Percentiles rank a stretch among this genome's conserved stretches.
Conservation (phyloP, 2,797 vertebrate genomes). For the Oreortyx pictus region DNA sequence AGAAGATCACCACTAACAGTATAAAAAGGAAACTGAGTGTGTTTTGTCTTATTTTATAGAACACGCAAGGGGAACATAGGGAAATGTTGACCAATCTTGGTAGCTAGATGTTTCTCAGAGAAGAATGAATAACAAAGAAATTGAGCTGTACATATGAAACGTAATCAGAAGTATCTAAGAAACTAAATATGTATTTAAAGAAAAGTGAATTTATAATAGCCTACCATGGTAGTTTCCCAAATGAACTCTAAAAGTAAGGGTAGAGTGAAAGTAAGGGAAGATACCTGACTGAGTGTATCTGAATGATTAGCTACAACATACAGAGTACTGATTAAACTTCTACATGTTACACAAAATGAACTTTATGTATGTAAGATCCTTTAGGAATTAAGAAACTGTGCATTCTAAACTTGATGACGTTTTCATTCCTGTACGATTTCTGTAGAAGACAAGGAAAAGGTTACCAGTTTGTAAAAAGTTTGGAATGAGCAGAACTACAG, state of each 20-base stretch:
- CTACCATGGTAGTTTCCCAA: background rate
- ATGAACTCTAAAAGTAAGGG: background rate
- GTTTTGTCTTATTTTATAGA: background rate
- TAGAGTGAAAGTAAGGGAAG: background rate
- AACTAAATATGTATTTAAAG: background rate
- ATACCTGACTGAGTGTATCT: background rate
- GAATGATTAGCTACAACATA: background rate
- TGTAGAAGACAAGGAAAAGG: background rate
- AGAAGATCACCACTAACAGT: background rate
- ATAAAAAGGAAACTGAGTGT: background rate
- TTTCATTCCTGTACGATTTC: background rate
- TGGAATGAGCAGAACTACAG: background rate
- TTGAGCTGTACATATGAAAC: background rate
- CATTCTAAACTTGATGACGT: background rate
- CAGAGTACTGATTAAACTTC: background rate
- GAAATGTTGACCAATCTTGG: background rate
- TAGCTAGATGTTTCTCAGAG: background rate
- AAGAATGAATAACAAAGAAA: background rate
- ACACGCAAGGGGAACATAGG: background rate
- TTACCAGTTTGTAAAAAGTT: background rate
- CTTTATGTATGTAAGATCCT: background rate
- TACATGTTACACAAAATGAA: background rate
- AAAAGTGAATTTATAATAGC: background rate
- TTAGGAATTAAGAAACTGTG: background rate
- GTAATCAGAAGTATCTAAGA: background rate